phyloP scores from a whole-genome alignment of 1,140 invertebrate species.

The Saccostrea echinata region DNA sequence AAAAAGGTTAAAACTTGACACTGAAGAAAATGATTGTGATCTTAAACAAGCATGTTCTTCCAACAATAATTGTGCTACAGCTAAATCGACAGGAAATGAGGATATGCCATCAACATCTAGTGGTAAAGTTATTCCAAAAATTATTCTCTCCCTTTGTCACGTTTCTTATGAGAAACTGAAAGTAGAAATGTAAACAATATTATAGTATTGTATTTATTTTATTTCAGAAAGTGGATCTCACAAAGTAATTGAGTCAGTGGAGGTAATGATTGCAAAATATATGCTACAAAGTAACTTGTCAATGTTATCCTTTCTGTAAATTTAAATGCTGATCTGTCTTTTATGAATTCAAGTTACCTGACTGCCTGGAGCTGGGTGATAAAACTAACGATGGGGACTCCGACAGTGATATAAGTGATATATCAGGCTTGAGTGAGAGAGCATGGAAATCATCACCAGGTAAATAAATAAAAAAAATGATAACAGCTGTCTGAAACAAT shows the following conservation, averaged over 20 bases:
- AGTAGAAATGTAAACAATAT: constrained; percentile 33
- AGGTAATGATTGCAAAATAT: neutral
- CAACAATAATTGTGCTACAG: constrained; percentile 29
- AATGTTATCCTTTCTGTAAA: neutral
- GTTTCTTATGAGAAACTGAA: constrained; percentile 11
- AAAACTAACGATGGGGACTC: constrained; percentile 76
- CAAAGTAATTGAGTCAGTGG: neutral
- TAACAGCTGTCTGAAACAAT: too few species aligned
- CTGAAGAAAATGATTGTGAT: constrained; percentile 19
- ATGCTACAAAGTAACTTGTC: neutral
- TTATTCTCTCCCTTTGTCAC: constrained; percentile 12
- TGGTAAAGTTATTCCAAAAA: neutral
- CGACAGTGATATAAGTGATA: constrained; percentile 84
- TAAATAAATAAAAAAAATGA: constrained; percentile 51
- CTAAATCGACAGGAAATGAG: neutral
- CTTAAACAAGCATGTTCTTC: constrained; percentile 29
- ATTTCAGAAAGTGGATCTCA: constrained; percentile 8
- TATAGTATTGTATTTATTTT: constrained; percentile 11
- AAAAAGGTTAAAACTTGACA: constrained; percentile 56
- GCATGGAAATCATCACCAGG: constrained; percentile 83
- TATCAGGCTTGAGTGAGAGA: constrained; percentile 86
- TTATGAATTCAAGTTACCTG: too few species aligned
- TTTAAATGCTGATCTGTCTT: neutral
- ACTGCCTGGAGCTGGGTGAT: constrained; percentile 22
- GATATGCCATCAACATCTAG: constrained; percentile 13